Evolutionary conservation across 2,797 vertebrate species (phyloP), one percentile per base, ranked within the genome.

Genomic region (Enteromius paludinosus): DNA sequence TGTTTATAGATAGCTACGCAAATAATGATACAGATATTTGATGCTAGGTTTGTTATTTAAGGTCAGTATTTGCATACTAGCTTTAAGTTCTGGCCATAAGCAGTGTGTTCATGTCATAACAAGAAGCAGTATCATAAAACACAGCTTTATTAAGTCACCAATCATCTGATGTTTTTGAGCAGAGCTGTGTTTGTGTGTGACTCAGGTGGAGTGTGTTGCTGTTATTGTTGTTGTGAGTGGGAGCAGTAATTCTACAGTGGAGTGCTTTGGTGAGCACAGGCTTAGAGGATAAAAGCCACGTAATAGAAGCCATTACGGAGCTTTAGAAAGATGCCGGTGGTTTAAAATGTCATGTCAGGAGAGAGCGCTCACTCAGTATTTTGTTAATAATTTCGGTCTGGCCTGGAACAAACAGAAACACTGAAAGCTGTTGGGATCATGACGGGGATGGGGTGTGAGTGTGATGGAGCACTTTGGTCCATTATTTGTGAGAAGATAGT

Each of bases 321-420:
- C 89, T 87, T 85, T 59, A 90, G 90, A 87, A 87, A 91, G 85
- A 89, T 83, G 83, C 82, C 62, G 73, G 83, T 88, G 86, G 89
- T 92, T 91, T 91, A 89, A 91, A 92, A 92, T 90, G 89, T 88
- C 92, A 93, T 83, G 86, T 92, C 89, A 91, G 90, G 90, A 90
- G 83, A 86, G 87, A 79, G 88, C 90, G 90, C 89, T 88, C 86
- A 73, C 87, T 87, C 86, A 87, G 85, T 79, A 87, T 90, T 92
- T 91, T 80, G 90, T 92, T 89, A 92, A 90, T 92, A 85, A 88
- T 88, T 89, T 86, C 85, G 87, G 86, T 84, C 84, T 78, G 81
- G 87, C 78, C 83, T 87, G 91, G 66, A 20, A 64, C 73, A 81
- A 62, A 75, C 23, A 7, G 79, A 84, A 56, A 65, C 45, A 77